Base-by-base conservation (phyloP, 1,140 invertebrate species). In the Meteorus sp. region DNA sequence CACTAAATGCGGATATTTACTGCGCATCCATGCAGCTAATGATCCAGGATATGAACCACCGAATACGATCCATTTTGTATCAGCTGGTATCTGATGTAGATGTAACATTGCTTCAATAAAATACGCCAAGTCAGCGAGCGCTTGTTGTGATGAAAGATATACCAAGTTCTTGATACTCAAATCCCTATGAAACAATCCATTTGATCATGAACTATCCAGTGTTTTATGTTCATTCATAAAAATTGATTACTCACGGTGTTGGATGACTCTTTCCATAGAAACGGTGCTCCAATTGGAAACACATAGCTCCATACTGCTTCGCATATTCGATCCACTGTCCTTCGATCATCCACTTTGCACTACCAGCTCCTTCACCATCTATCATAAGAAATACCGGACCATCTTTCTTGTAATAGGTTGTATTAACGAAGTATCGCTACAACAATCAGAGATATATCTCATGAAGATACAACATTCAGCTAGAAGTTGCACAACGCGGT, bases 201-300 rank as follows among this genome's bases (percentile, higher is more conserved):
- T 53, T 23, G 15, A 25, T 43, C 9, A 17, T n/a, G 19, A 33
- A 31, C 9, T 17, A 19, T 9, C 11, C 8, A 33, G 8, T 25
- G 45, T 45, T 44, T 31, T 27, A 17, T 29, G 3, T n/a, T n/a
- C n/a, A n/a, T n/a, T n/a, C n/a, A n/a, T n/a, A 9, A 54, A 41
- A 43, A 50, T 48, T 6, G 8, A 61, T 25, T 37, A 68, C 70
- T 79, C 83, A 91, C 89, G 67, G 58, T 9, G 91, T 94, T 3
- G 95, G 95, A 69, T 89, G 90, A 78, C 93, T 96, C 77, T 93
- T 86, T 57, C 95, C 95, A 85, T 98, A 98, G 78, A 85, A 98
- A 53, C 95, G 84, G 81, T 98, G 95, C 74, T 98, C 95, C 20
- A 98, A 64, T 75, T 89, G 86, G 35, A 97, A 89, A 60, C 90